Conservation (phyloP, 92 coral and sea anemone genomes). For the Muricea muricata region DNA sequence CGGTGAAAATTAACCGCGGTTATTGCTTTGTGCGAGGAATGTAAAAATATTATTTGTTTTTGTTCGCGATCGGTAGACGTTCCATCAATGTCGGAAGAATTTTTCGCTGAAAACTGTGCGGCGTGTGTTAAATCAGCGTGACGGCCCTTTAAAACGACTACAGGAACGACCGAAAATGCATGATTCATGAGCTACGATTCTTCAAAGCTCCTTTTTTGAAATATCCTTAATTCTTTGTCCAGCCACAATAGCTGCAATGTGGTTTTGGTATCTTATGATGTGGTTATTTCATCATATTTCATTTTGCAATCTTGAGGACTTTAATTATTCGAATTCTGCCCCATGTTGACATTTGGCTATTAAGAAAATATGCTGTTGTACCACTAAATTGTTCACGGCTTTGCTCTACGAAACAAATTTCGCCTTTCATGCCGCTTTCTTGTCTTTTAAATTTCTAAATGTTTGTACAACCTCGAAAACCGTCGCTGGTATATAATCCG, state of each 20-base stretch:
- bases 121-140: neutral
- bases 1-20: neutral
- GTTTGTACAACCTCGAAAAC: neutral
- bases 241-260: neutral
- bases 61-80: neutral
- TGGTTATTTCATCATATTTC: neutral
- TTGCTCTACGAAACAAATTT: neutral
- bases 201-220: neutral
- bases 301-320: neutral
- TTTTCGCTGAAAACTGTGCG: neutral
- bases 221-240: neutral
- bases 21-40: neutral
- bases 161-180: neutral
- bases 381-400: neutral
- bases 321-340: neutral
- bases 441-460: neutral
- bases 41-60: neutral
- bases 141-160: neutral
- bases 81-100: neutral
- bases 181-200: neutral
- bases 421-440: neutral
- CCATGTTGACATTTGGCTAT: conserved; percentile 15
- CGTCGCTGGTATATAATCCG: neutral
- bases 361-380: conserved; percentile 4
- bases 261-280: neutral